Percentiles rank a stretch among this genome's conserved stretches.
phyloP scores from a whole-genome alignment of 1,140 invertebrate genomes.

The Tetramorium alpestre region DNA sequence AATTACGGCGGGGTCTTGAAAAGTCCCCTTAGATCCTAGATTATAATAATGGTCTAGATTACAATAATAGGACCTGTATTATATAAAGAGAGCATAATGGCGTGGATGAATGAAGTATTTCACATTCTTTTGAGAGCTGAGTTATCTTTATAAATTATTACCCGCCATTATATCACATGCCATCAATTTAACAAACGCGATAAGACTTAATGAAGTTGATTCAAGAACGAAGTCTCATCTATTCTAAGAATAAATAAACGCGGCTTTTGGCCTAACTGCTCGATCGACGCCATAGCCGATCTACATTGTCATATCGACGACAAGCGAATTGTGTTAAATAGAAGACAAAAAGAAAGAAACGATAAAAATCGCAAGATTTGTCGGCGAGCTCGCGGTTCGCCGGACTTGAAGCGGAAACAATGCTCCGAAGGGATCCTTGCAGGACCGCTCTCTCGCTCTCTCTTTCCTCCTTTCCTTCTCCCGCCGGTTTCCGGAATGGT shows the following conservation, averaged over 20 bases:
- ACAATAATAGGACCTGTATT: conserved; percentile 47
- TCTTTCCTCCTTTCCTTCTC: not conserved
- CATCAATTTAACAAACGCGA: conserved; percentile 54
- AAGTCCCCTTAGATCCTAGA: conserved; percentile 40
- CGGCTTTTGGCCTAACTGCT: conserved; percentile 4
- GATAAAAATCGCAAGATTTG: conserved; percentile 17
- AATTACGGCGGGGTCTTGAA: conserved; percentile 29
- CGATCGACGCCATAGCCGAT: not conserved
- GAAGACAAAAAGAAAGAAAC: not conserved
- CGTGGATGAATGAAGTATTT: conserved; percentile 47
- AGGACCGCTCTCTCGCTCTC: conserved; percentile 12
- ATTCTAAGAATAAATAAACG: conserved; percentile 44
- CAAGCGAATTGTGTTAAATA: not conserved
- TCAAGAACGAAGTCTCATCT: conserved; percentile 35
- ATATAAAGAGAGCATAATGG: conserved; percentile 38
- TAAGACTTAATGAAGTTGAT: conserved; percentile 46
- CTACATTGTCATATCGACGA: not conserved
- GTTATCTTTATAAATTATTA: conserved; percentile 52
- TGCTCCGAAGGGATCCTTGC: conserved; percentile 50
- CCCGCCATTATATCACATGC: conserved; percentile 27
- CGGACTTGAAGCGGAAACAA: conserved; percentile 61
- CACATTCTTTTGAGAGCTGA: conserved; percentile 47
- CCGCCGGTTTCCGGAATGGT: conserved; percentile 65
- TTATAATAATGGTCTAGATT: conserved; percentile 48
- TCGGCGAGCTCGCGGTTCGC: conserved; percentile 40